Base-by-base conservation (phyloP, 2,888 invertebrate genomes). In the Leptothorax acervorum region DNA sequence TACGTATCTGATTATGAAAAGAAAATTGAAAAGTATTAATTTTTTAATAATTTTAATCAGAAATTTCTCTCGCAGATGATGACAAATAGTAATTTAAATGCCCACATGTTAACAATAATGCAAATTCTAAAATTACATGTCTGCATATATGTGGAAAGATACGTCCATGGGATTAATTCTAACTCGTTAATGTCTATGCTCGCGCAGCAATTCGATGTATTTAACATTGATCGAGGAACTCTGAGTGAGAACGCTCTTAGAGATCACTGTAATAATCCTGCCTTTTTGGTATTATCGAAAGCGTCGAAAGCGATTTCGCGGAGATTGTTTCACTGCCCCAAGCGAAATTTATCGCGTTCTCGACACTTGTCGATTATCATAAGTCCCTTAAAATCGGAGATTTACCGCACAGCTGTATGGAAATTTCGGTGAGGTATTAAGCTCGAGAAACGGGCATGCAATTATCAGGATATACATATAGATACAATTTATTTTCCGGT, bases 351-450 rank as follows among this genome's bases (percentile, higher is more conserved):
- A 89, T 79, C 66, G 82, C 71, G 51, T 84, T 83, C 87, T 89
- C 87, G 86, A 89, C 87, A 87, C 87, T 83, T 78, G 71, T 88
- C 88, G 86, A 87, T 89, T 89, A 88, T 86, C 86, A 85, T 89
- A 85, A 89, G 82, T 87, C 82, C 70, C 85, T 84, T 89, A 88
- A 89, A 89, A 89, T 89, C 83, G 82, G 84, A 89, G 85, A 88
- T 89, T 89, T 88, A 88, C 62, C 62, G 74, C 45, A 82, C 45
- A 60, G 57, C 51, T 75, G 82, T 81, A 42, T 48, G 48, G 23
- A 74, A 84, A 71, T 75, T 51, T 63, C 15, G 11, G 15, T 3
- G 6, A 15, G 3, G 23, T 65, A 71, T 71, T 71, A 51, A 51
- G 6, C 11, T 23, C 6, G 9, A 51, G 11, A 12, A n/a, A 63